Evolutionary conservation across 2,888 invertebrate species (phyloP).

Genomic region (Rhyacophila evoluta): DNA sequence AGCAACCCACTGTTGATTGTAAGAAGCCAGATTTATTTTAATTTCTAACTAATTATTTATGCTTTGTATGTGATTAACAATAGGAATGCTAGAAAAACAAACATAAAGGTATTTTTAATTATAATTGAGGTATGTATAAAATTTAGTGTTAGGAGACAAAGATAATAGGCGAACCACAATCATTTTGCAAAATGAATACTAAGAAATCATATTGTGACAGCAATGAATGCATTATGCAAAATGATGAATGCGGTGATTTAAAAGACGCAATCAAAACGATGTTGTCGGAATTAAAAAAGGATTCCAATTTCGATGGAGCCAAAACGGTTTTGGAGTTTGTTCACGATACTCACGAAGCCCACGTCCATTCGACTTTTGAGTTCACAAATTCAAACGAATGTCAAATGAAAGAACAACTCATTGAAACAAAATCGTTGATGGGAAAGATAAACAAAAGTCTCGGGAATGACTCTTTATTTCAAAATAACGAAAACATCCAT

Average conservation of each 20-base stretch:
- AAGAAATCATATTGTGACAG: neutral
- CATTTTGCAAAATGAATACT: neutral
- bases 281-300: neutral
- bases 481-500: neutral
- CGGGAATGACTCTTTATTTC: neutral
- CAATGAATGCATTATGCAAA: neutral
- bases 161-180: too few species aligned
- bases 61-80: too few species aligned
- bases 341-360: neutral
- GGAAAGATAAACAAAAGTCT: conserved; percentile 1
- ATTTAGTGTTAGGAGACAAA: too few species aligned
- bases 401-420: conserved; percentile 3
- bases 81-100: too few species aligned
- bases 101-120: too few species aligned
- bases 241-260: neutral
- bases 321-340: neutral
- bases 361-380: neutral
- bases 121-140: too few species aligned
- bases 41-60: too few species aligned
- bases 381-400: neutral
- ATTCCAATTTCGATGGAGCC: neutral
- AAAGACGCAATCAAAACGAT: neutral
- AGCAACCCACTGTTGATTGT: too few species aligned
- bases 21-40: too few species aligned
- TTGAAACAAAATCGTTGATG: conserved; percentile 8